Evolutionary conservation across 1,140 invertebrate genomes (phyloP).

Genomic region (Chrysomallon squamiferum): DNA sequence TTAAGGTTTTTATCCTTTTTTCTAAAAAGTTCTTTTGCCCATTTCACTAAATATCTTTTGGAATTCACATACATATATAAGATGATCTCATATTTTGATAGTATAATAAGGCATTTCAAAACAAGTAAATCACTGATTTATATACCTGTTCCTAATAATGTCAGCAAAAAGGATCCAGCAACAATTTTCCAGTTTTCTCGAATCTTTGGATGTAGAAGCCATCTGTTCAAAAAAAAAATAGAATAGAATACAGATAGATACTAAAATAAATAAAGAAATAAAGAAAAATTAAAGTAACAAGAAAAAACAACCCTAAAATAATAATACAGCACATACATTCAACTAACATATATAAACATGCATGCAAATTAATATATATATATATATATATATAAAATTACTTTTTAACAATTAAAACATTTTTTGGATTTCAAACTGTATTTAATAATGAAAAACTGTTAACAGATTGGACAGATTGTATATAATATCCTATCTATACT

Average conservation of each 20-base stretch:
- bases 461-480: not conserved
- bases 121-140: conserved; percentile 13
- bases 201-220: conserved; percentile 83
- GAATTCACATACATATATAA: not conserved
- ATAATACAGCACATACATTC: not conserved
- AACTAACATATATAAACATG: conserved; percentile 32
- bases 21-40: not conserved
- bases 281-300: not conserved
- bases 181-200: conserved; percentile 86
- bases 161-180: conserved; percentile 76
- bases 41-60: not conserved
- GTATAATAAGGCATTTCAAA: conserved; percentile 1
- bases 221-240: conserved; percentile 64
- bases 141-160: conserved; percentile 76
- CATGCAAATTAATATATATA: conserved; percentile 40
- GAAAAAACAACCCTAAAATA: not conserved
- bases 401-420: no score
- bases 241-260: not conserved
- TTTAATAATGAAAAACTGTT: no score
- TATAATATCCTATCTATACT: not conserved
- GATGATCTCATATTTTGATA: not conserved
- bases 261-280: not conserved
- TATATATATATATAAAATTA: not conserved
- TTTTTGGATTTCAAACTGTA: no score
- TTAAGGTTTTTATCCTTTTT: not conserved